These are phyloP conservation scores for Nothocercus nigrocapillus DNA, from an alignment of 2,113 vertebrate genomes.

Conservation along the genomic window DNA sequence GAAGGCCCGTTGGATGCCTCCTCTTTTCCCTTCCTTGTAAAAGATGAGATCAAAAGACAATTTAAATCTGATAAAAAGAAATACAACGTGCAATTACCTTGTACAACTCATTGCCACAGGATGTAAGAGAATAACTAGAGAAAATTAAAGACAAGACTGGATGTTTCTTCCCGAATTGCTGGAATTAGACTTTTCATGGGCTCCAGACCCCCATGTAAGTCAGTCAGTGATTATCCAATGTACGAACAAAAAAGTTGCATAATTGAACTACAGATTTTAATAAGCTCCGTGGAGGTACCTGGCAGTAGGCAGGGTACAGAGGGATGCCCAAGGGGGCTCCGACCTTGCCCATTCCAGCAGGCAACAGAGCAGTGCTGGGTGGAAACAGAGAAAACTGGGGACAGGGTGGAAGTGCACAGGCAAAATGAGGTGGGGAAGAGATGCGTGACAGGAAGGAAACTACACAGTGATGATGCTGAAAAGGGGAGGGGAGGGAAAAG, in stretches of 20 bases:
- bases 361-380: background rate
- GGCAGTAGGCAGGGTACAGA: background rate
- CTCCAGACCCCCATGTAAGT: background rate
- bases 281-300: background rate
- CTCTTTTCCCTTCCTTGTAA: slow-evolving; percentile 15
- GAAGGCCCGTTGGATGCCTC: slow-evolving; percentile 26
- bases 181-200: background rate
- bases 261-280: background rate
- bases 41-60: slow-evolving; percentile 42
- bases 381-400: background rate
- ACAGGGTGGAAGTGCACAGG: background rate
- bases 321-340: background rate
- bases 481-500: background rate
- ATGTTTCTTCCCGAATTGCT: background rate
- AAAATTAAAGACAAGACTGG: background rate
- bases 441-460: background rate
- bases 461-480: background rate
- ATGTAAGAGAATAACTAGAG: background rate
- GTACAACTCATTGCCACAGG: background rate
- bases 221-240: background rate
- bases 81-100: background rate
- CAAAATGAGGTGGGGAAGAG: background rate
- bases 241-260: background rate
- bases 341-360: fast-evolving
- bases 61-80: slow-evolving; percentile 10